Conservation (phyloP, 2,888 invertebrate genomes). For the Ametastegia equiseti region DNA sequence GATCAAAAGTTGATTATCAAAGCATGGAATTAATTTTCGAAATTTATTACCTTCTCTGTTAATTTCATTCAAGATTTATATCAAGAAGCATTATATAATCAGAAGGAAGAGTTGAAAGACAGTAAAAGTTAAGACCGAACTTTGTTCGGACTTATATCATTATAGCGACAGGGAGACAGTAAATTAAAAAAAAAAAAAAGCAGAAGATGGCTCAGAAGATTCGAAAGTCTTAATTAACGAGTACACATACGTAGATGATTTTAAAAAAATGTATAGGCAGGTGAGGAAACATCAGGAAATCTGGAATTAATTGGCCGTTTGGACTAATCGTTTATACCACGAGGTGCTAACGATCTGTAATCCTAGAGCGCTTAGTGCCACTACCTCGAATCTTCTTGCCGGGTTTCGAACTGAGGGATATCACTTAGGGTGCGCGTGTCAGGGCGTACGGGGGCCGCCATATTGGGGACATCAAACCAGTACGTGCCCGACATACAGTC, state of each 20-base stretch:
- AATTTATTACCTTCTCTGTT: not conserved
- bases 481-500: conserved; percentile 61
- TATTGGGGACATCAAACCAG: conserved; percentile 62
- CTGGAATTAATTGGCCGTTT: no score
- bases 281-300: no score
- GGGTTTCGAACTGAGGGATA: conserved; percentile 35
- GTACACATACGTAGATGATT: no score
- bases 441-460: conserved; percentile 53
- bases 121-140: not conserved
- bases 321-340: conserved; percentile 17
- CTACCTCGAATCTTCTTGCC: not conserved
- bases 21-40: not conserved
- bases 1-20: not conserved
- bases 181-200: not conserved
- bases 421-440: conserved; percentile 41
- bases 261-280: no score
- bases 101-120: not conserved
- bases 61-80: not conserved
- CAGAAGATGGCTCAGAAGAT: not conserved
- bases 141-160: not conserved
- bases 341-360: conserved; percentile 41
- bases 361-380: conserved; percentile 1
- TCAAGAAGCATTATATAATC: not conserved
- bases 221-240: not conserved
- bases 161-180: not conserved